phyloP scores from a whole-genome alignment of 2,888 invertebrate species.

The Idaea biselata region DNA sequence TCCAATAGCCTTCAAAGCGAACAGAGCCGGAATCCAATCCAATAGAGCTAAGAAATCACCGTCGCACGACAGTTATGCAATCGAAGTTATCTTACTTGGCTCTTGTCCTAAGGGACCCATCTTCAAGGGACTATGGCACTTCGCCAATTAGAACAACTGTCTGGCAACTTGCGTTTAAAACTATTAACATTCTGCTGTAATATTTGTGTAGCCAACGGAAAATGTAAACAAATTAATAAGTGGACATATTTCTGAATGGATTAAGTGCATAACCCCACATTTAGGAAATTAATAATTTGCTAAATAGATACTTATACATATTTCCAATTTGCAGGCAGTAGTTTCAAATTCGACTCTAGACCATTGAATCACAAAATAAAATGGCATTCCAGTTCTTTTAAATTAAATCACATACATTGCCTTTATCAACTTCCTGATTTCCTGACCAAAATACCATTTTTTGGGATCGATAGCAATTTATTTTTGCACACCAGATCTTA shows the following conservation, averaged over 20 bases:
- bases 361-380: no score
- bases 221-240: neutral
- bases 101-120: slow-evolving; percentile 26
- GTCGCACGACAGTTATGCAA: slow-evolving; percentile 15
- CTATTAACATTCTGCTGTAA: neutral
- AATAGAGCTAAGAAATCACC: slow-evolving; percentile 12
- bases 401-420: no score
- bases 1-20: slow-evolving; percentile 3
- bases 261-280: no score
- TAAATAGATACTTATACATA: no score
- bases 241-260: neutral
- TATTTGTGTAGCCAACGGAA: neutral
- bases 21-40: neutral
- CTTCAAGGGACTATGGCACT: slow-evolving; percentile 22
- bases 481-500: no score
- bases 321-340: no score
- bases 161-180: neutral
- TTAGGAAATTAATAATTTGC: no score
- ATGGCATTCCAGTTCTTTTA: no score
- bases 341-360: no score
- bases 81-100: slow-evolving; percentile 24
- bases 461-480: no score
- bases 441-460: no score
- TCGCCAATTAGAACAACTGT: slow-evolving; percentile 23
- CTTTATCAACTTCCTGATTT: no score